Evolutionary conservation across 2,797 vertebrate species (phyloP).

Genomic region (Tiaroga cobitis): DNA sequence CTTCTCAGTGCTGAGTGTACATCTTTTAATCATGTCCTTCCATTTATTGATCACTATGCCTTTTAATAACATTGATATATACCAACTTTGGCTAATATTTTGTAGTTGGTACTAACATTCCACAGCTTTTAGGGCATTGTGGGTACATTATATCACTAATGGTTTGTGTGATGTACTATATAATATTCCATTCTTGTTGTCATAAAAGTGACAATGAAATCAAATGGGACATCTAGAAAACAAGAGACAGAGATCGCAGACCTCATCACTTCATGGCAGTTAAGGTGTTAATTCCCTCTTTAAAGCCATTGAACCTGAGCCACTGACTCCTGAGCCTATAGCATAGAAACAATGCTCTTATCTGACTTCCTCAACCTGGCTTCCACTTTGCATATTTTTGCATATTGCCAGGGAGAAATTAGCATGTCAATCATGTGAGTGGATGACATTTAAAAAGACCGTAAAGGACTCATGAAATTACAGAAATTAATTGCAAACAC

Average conservation of each 20-base stretch:
- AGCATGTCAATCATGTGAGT: conserved; percentile 78
- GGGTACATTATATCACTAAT: not conserved
- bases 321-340: conserved; percentile 67
- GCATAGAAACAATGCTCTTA: conserved; percentile 77
- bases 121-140: conserved; percentile 19
- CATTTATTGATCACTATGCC: conserved; percentile 40
- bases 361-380: conserved; percentile 73
- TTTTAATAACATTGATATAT: conserved; percentile 29
- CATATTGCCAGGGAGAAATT: conserved; percentile 72
- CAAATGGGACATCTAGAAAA: conserved; percentile 23
- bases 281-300: conserved; percentile 67
- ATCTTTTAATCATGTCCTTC: conserved; percentile 42
- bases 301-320: conserved; percentile 66
- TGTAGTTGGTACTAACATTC: conserved; percentile 1
- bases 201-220: not conserved
- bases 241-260: conserved; percentile 11
- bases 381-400: conserved; percentile 72
- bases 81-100: not conserved
- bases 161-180: not conserved
- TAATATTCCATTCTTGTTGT: not conserved
- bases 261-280: conserved; percentile 42
- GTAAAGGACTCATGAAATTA: conserved; percentile 74
- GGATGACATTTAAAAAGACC: conserved; percentile 79
- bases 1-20: conserved; percentile 28
- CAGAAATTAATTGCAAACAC: conserved; percentile 75